Conservation (phyloP, 2,113 vertebrate species). For the Taurulus bubalis region DNA sequence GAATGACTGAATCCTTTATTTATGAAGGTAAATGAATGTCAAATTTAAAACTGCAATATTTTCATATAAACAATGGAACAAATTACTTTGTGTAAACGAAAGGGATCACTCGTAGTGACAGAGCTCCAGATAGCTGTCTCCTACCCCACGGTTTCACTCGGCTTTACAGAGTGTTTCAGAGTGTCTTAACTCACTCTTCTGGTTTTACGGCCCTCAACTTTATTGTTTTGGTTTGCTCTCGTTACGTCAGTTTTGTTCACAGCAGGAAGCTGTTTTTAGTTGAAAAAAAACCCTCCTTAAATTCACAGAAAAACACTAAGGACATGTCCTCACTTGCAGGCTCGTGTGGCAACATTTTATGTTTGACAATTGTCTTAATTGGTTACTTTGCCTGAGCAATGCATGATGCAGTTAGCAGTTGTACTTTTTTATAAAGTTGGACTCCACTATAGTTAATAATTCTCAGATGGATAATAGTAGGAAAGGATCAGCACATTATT, state of each 20-base stretch:
- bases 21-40: background rate
- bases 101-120: background rate
- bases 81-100: background rate
- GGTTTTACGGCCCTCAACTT: background rate
- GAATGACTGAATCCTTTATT: conserved; percentile 4
- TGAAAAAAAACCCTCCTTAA: background rate
- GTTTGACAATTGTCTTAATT: background rate
- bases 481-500: background rate
- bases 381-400: background rate
- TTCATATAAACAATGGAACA: conserved; percentile 3
- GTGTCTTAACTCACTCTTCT: background rate
- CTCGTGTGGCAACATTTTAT: too few species aligned
- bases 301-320: background rate
- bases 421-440: background rate
- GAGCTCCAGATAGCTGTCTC: background rate
- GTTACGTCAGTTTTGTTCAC: background rate
- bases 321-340: background rate
- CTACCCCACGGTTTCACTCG: background rate
- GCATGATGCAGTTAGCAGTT: background rate
- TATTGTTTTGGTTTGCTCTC: background rate
- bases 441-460: background rate
- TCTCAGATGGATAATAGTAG: background rate
- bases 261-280: background rate
- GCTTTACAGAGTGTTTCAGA: background rate
- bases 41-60: background rate